Conservation (phyloP, 2,888 invertebrate species). For the Diarsia brunnea region DNA sequence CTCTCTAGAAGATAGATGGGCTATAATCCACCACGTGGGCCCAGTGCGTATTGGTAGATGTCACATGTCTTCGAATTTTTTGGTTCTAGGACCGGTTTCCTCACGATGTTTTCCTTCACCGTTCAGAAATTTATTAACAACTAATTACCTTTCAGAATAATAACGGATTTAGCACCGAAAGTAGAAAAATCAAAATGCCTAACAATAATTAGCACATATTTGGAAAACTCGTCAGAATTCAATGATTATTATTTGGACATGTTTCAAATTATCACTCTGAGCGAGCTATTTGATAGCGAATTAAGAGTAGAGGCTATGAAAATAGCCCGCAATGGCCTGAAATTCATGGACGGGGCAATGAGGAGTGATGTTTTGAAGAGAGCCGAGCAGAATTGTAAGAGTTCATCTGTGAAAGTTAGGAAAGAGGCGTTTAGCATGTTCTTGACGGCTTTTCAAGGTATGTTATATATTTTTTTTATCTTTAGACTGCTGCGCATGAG, state of each 20-base stretch:
- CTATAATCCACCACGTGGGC: no score
- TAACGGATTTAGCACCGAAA: constrained; percentile 67
- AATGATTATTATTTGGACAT: constrained; percentile 61
- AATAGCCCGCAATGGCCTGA: constrained; percentile 48
- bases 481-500: background rate
- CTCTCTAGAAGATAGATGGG: no score
- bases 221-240: constrained; percentile 51
- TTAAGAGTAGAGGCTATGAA: constrained; percentile 56
- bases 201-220: constrained; percentile 72
- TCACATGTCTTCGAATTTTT: no score
- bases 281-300: constrained; percentile 54
- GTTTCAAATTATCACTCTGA: constrained; percentile 63
- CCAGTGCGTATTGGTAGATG: no score
- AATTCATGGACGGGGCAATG: constrained; percentile 32
- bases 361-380: constrained; percentile 28
- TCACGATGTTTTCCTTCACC: no score
- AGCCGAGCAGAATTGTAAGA: constrained; percentile 39
- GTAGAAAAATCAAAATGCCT: constrained; percentile 75
- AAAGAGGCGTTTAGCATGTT: constrained; percentile 53
- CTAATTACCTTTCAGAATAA: constrained; percentile 47
- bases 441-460: constrained; percentile 59
- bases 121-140: no score
- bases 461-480: background rate
- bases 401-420: constrained; percentile 33
- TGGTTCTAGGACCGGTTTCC: no score